phyloP scores from a whole-genome alignment of 2,888 invertebrate genomes.

The Ischnus inquisitorius region DNA sequence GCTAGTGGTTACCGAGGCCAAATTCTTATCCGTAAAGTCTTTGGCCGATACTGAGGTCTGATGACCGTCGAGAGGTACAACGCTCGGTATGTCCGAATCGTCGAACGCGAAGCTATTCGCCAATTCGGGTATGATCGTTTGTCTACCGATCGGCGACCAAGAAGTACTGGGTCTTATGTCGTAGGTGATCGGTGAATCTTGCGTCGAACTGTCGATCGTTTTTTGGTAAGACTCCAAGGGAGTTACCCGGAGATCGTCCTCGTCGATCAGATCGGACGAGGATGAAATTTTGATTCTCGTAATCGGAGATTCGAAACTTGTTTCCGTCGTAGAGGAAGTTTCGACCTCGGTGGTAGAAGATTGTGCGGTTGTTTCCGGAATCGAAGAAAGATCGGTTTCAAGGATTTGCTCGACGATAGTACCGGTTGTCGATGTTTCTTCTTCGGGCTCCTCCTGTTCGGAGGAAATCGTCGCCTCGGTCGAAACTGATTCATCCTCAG shows the following conservation, averaged over 20 bases:
- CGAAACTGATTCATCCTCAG: constrained; percentile 20
- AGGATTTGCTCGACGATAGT: constrained; percentile 44
- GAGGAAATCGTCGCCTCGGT: constrained; percentile 38
- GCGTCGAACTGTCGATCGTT: constrained; percentile 49
- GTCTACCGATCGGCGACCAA: constrained; percentile 27
- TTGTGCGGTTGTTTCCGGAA: constrained; percentile 17
- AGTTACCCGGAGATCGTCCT: constrained; percentile 68
- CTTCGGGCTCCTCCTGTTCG: constrained; percentile 38
- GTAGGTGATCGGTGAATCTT: not conserved
- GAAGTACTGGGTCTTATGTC: constrained; percentile 49
- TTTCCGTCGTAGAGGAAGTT: constrained; percentile 7
- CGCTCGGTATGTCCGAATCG: constrained; percentile 79
- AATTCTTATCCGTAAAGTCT: constrained; percentile 31
- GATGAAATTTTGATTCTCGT: constrained; percentile 48
- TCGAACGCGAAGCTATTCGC: constrained; percentile 29
- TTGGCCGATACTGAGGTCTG: constrained; percentile 2
- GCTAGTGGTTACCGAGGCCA: constrained; percentile 73
- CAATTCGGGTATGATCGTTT: constrained; percentile 6
- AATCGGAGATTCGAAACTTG: constrained; percentile 36
- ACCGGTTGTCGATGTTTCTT: constrained; percentile 26
- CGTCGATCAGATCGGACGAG: constrained; percentile 55
- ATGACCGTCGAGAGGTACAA: constrained; percentile 79
- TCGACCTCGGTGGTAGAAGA: constrained; percentile 9
- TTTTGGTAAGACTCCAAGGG: constrained; percentile 65
- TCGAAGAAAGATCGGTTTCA: constrained; percentile 17